Evolutionary conservation across 2,888 invertebrate genomes (phyloP).

Genomic region (Cephus pulcher): DNA sequence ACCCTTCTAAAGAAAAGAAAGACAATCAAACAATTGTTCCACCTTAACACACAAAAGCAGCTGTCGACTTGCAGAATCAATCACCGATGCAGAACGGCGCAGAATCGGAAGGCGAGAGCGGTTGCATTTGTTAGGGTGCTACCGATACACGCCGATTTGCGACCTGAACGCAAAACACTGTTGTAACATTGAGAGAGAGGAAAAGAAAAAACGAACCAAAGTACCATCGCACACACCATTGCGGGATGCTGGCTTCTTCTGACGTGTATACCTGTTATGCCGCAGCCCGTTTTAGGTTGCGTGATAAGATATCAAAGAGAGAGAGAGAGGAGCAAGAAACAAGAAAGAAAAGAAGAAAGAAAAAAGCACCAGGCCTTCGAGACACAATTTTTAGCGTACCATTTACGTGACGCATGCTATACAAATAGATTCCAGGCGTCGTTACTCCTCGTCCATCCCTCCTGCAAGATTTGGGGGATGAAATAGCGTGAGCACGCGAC

Average conservation of each 20-base stretch:
- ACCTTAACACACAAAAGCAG: conserved; percentile 69
- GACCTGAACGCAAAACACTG: conserved; percentile 15
- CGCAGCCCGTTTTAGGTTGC: conserved; percentile 23
- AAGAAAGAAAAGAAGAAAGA: neutral
- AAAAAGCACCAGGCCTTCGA: neutral
- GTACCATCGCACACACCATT: conserved; percentile 38
- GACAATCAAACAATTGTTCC: neutral
- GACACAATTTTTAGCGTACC: neutral
- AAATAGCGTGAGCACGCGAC: neutral
- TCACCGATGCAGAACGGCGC: conserved; percentile 83
- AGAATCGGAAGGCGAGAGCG: conserved; percentile 85
- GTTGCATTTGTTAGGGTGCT: conserved; percentile 80
- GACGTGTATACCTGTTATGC: conserved; percentile 41
- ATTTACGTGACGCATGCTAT: neutral
- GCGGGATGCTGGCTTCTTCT: conserved; percentile 50
- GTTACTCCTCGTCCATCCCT: neutral
- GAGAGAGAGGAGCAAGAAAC: conserved; percentile 4
- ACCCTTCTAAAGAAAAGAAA: neutral
- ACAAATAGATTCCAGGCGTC: neutral
- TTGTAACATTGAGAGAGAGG: conserved; percentile 21
- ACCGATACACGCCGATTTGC: conserved; percentile 20
- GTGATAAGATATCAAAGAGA: conserved; percentile 13
- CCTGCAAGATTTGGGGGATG: neutral
- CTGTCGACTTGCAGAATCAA: conserved; percentile 87
- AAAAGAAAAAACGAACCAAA: conserved; percentile 27